Evolutionary conservation across 2,113 vertebrate genomes (phyloP), one percentile per base, ranked within the genome.

Genomic region (Plestiodon gilberti): DNA sequence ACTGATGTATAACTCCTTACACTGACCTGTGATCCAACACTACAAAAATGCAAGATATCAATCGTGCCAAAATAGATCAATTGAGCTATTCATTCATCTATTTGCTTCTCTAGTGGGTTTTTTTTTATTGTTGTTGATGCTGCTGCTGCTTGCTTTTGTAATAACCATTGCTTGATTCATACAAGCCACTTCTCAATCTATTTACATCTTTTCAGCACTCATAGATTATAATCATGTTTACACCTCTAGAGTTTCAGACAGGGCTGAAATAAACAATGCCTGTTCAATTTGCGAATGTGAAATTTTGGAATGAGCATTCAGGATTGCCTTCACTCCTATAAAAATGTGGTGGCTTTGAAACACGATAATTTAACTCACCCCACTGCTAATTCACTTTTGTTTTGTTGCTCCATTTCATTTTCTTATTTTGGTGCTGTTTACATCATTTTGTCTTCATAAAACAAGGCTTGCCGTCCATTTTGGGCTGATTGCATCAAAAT

Each of bases 391-490:
- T 62, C 59, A 62, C 48, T 76, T 84, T 71, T 82, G 48, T 82
- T 71, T 76, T n/a, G 59, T 14, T 52, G n/a, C 9, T 52, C 48
- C n/a, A 84, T 76, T 33, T 65, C 59, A 84, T 65, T 64, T 48
- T 76, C 48, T 62, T 82, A 6, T 69, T 71, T 57, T 38, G 23
- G 48, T 33, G 57, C 71, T 64, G 71, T 43, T 84, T 76, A 48
- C 40, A 76, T 52, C 30, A 75, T 75, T 75, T 75, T 84, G 70
- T 76, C 38, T 76, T 76, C 30, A 48, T 84, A 84, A 84, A 25
- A 62, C n/a, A 59, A 76, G 30, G 38, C 11, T 65, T 52, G 61
- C 57, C 38, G 64, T 6, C 14, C 20, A 10, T 84, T 48, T 33
- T 38, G 52, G 71, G 73, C 22, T 64, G 59, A 52, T 64, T 74